Evolutionary conservation across 1,140 invertebrate genomes (phyloP).

Genomic region (Aphelinus certus): DNA sequence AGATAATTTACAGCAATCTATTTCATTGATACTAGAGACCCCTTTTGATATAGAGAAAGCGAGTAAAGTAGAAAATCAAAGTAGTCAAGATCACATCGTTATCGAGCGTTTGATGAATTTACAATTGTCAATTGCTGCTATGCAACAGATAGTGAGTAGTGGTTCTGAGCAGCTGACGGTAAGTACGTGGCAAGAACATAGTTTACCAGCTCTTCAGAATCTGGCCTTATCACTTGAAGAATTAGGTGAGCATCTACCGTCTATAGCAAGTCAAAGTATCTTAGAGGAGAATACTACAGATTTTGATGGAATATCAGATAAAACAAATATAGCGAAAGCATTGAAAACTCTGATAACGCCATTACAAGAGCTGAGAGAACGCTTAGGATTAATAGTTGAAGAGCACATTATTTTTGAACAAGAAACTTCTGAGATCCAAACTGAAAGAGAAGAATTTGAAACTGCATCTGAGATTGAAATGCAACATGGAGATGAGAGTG

Average conservation of each 20-base stretch:
- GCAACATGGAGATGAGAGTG: no score
- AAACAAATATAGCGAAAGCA: conserved; percentile 27
- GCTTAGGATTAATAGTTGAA: conserved; percentile 65
- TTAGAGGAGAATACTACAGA: conserved; percentile 46
- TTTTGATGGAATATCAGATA: conserved; percentile 42
- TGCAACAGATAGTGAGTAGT: conserved; percentile 56
- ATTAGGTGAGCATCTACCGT: conserved; percentile 51
- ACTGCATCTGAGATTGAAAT: no score
- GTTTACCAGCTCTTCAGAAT: conserved; percentile 58
- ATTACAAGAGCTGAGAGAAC: conserved; percentile 67
- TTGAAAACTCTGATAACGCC: conserved; percentile 63
- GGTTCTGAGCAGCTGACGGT: conserved; percentile 45
- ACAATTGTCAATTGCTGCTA: conserved; percentile 54
- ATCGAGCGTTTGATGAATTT: conserved; percentile 57
- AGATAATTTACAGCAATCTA: conserved; percentile 49
- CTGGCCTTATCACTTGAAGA: conserved; percentile 67
- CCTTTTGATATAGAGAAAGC: conserved; percentile 40
- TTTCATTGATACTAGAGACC: conserved; percentile 49
- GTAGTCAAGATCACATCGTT: conserved; percentile 1
- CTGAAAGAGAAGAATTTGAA: conserved; percentile 33
- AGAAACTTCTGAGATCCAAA: conserved; percentile 25
- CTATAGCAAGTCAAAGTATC: conserved; percentile 47
- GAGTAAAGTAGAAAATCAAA: conserved; percentile 39
- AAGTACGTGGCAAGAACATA: conserved; percentile 53
- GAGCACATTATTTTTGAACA: conserved; percentile 34